Base-by-base conservation (phyloP, 1,140 invertebrate genomes). In the Vollenhovia emeryi region DNA sequence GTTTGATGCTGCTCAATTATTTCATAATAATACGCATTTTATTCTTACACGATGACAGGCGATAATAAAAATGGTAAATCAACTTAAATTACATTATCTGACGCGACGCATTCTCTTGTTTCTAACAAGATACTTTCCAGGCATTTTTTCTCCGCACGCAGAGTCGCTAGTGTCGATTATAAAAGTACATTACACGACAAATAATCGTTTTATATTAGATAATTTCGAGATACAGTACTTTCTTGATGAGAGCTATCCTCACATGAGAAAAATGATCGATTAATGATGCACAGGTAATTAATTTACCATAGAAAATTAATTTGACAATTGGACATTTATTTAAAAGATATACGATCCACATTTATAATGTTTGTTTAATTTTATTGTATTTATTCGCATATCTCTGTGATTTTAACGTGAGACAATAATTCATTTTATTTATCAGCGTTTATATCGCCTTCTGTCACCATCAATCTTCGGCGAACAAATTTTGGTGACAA, bases 61-160 rank as follows among this genome's bases (percentile, higher is more conserved):
- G 30, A 45, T 69, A 8, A 48, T 69, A 73, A 73, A 40, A 24
- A 52, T 52, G 2, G 15, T 36, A 52, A 50, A 52, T 15, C 30
- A 30, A 52, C 0, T 71, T 18, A 52, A 71, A 71, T 71, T 52
- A 50, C 9, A 11, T 8, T 69, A 24, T 48, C 15, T 30, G 18
- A 18, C 21, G 33, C 15, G 21, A 55, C 33, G 13, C 7, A 27
- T 59, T 40, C 33, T 74, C 5, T 15, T 15, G 30, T 59, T 24
- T 21, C 24, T 21, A 59, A 59, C 15, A 64, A 64, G 45, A 78
- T 50, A 64, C 30, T 50, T 64, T 78, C 40, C 40, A 36, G 24
- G 27, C n/a, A 52, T 59, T 75, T 59, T 59, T 36, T 43, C 55
- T 52, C 36, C n/a, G n/a, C n/a, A n/a, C n/a, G 15, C 15, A 27